Conservation (phyloP, 2,113 vertebrate species). For the Brienomyrus brachyistius region DNA sequence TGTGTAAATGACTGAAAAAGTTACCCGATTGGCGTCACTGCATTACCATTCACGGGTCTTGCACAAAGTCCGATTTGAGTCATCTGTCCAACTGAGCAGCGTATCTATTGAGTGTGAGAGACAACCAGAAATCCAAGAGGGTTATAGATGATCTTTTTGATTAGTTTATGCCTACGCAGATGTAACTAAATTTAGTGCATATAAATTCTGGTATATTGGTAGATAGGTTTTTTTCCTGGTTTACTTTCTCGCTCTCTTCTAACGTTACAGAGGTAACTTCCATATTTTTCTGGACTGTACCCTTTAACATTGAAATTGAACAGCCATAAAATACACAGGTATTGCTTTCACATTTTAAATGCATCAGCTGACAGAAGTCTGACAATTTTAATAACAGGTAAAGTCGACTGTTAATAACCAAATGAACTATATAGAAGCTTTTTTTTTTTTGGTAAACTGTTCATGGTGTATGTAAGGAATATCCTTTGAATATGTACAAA, state of each 20-base stretch:
- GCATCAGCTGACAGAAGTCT: no score
- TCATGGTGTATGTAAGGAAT: neutral
- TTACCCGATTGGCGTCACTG: neutral
- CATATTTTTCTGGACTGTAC: neutral
- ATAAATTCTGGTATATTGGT: neutral
- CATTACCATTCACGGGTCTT: neutral
- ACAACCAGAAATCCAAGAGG: neutral
- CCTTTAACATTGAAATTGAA: no score
- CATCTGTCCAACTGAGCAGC: neutral
- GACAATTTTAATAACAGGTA: no score
- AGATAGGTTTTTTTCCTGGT: neutral
- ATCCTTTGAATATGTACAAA: neutral
- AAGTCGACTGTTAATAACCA: no score
- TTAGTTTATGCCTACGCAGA: neutral
- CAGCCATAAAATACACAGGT: no score
- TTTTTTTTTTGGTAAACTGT: no score
- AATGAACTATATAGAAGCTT: no score
- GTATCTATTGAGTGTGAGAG: neutral
- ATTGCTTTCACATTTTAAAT: no score
- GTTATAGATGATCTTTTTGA: neutral
- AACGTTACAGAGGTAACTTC: neutral
- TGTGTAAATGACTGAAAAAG: neutral
- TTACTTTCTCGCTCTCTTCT: neutral
- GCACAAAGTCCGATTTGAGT: neutral
- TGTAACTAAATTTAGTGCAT: neutral